Evolutionary conservation across 2,113 vertebrate genomes (phyloP).

Genomic region (Cairina moschata): DNA sequence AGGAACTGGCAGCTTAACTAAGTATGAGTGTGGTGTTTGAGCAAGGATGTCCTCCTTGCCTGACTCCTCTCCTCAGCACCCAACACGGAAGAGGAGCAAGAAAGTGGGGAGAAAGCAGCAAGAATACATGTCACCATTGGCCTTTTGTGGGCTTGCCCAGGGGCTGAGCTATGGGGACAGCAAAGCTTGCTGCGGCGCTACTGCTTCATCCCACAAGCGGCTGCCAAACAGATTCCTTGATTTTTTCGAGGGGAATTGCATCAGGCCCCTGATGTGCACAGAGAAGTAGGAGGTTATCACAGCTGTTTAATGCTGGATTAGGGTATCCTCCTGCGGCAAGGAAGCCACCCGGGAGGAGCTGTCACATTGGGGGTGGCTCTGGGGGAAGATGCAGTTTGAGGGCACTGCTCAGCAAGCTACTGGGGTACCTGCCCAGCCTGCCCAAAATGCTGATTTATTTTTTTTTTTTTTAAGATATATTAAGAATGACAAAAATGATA

Average conservation of each 20-base stretch:
- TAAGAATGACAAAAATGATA: not conserved
- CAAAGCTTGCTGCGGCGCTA: not conserved
- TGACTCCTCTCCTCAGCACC: not conserved
- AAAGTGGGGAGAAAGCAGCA: not conserved
- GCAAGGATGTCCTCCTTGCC: not conserved
- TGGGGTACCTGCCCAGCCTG: not conserved
- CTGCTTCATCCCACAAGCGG: not conserved
- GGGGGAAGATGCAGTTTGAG: not conserved
- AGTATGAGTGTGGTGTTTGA: accelerated
- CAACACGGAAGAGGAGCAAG: not conserved
- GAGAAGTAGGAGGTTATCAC: slow-evolving; percentile 24
- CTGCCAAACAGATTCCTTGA: slow-evolving; percentile 28
- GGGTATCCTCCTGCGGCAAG: not conserved
- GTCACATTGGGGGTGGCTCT: not conserved
- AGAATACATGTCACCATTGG: not conserved
- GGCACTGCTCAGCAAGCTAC: not conserved
- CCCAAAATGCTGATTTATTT: not conserved
- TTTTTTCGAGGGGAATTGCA: slow-evolving; percentile 7
- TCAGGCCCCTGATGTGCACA: not conserved
- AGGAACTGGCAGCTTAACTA: not conserved
- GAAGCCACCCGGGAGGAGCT: not conserved
- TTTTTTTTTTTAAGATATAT: not conserved
- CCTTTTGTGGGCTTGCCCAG: not conserved
- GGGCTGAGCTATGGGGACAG: not conserved
- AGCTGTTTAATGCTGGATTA: slow-evolving; percentile 30